Evolutionary conservation across 2,797 vertebrate genomes (phyloP).

Genomic region (Macropodus opercularis): DNA sequence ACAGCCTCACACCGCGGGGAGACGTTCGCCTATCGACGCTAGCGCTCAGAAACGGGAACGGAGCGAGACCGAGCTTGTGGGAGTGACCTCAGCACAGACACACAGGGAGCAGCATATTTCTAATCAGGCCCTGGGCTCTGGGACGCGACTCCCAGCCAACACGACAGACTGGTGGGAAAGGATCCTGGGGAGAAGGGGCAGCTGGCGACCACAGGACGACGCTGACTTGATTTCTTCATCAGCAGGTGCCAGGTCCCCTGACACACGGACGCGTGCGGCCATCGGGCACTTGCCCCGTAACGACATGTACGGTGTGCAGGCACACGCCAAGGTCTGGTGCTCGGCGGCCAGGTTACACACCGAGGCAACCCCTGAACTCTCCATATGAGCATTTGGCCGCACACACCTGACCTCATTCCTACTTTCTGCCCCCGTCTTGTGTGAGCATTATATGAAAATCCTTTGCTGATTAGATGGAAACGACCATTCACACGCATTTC

Average conservation of each 20-base stretch:
- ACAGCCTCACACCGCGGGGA: neutral
- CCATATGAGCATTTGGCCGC: constrained; percentile 63
- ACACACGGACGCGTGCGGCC: constrained; percentile 50
- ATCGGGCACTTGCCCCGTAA: constrained; percentile 38
- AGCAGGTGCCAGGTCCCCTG: constrained; percentile 71
- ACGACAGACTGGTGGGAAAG: constrained; percentile 72
- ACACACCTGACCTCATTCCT: constrained; percentile 26
- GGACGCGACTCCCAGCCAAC: constrained; percentile 56
- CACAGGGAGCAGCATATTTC: constrained; percentile 64
- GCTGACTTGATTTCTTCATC: constrained; percentile 82
- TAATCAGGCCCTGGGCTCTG: constrained; percentile 58
- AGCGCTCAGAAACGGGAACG: constrained; percentile 3
- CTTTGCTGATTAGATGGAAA: neutral
- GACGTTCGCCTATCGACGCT: no score
- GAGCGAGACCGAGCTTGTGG: constrained; percentile 5
- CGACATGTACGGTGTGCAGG: constrained; percentile 27
- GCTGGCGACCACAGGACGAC: constrained; percentile 76
- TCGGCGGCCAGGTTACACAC: constrained; percentile 48
- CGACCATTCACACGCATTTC: neutral
- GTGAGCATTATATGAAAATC: neutral
- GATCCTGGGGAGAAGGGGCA: constrained; percentile 75
- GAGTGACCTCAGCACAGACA: constrained; percentile 17
- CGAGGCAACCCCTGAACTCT: constrained; percentile 62
- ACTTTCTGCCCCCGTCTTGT: neutral
- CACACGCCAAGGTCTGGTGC: constrained; percentile 45